Base-by-base conservation (phyloP, 2,888 invertebrate species). In the Cheilosia pagana region DNA sequence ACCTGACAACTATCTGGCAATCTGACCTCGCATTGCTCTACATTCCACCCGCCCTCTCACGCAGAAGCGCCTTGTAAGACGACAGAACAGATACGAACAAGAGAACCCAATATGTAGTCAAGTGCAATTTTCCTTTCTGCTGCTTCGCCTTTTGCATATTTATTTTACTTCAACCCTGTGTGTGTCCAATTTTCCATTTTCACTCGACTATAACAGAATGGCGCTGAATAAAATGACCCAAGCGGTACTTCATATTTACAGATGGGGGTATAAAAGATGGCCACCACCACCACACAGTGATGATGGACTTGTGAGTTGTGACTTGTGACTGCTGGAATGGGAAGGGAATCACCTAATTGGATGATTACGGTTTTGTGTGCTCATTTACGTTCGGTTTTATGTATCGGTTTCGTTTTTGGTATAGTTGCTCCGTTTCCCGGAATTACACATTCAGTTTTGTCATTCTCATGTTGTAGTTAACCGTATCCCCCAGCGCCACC, bases 261-360 rank as follows among this genome's bases (percentile, higher is more conserved):
- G 19, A 6, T 2, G 10, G 23, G 8, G 57, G 12, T 14, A 3
- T 45, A 25, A 62, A 62, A 45, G 28, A 62, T 62, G 19, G 14
- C 28, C 12, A 28, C 28, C 31, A 19, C 45, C 23, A 16, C 7
- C 16, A 0, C 10, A 6, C 14, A 12, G 43, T 21, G 35, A 59
- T 70, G 70, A 59, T 57, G 50, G 63, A 39, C 39, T 52, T 25
- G 16, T 41, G 62, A 53, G 28, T 28, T n/a, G n/a, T n/a, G n/a
- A n/a, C n/a, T n/a, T n/a, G 48, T 8, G 23, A 41, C 59, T 45
- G 43, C 21, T 55, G 57, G 57, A 70, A 71, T 59, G 60, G 28
- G 60, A 72, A 60, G 60, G 28, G 60, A 72, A 60, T 19, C 52
- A 53, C 62, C 62, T 62, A 72, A 72, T 72, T 72, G 52, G 72